These are phyloP conservation scores for Aeoliscus strigatus DNA, from an alignment of 2,797 vertebrate genomes.

Conservation along the genomic window DNA sequence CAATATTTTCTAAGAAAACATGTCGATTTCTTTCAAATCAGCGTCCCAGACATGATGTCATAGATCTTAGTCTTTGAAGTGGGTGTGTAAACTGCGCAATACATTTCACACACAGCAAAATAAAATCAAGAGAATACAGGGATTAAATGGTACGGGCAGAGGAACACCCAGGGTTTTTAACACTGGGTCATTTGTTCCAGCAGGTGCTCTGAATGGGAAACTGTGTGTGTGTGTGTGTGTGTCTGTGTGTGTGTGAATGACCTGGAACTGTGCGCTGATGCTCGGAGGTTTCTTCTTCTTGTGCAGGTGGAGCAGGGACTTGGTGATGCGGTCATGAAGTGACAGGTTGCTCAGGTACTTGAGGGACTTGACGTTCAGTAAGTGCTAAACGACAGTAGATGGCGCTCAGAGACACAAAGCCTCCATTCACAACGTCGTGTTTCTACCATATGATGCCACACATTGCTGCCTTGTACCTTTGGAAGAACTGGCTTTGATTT, in stretches of 20 bases:
- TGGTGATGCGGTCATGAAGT: slow-evolving; percentile 95
- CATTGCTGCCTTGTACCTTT: slow-evolving; percentile 82
- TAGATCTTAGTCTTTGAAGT: slow-evolving; percentile 14
- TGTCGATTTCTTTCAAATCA: slow-evolving; percentile 1
- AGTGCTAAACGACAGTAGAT: slow-evolving; percentile 72
- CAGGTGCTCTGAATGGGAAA: slow-evolving; percentile 5
- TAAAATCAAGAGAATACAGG: slow-evolving; percentile 8
- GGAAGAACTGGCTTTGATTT: slow-evolving; percentile 88
- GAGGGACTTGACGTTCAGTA: slow-evolving; percentile 93
- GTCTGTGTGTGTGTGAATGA: slow-evolving; percentile 49
- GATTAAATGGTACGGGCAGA: slow-evolving; percentile 5
- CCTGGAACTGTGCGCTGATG: slow-evolving; percentile 98
- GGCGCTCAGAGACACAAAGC: neutral
- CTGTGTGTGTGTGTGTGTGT: slow-evolving; percentile 10
- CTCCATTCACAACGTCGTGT: too few relatives aligned
- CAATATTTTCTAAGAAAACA: neutral
- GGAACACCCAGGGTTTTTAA: too few relatives aligned
- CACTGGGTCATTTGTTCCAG: too few relatives aligned
- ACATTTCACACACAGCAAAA: slow-evolving; percentile 9
- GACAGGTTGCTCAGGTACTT: slow-evolving; percentile 93
- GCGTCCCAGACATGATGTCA: slow-evolving; percentile 52
- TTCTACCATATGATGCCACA: too few relatives aligned
- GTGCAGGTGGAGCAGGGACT: slow-evolving; percentile 95
- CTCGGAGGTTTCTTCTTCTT: slow-evolving; percentile 99
- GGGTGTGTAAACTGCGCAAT: slow-evolving; percentile 14